phyloP scores from a whole-genome alignment of 1,140 invertebrate genomes.

The Penaeus vannamei region DNA sequence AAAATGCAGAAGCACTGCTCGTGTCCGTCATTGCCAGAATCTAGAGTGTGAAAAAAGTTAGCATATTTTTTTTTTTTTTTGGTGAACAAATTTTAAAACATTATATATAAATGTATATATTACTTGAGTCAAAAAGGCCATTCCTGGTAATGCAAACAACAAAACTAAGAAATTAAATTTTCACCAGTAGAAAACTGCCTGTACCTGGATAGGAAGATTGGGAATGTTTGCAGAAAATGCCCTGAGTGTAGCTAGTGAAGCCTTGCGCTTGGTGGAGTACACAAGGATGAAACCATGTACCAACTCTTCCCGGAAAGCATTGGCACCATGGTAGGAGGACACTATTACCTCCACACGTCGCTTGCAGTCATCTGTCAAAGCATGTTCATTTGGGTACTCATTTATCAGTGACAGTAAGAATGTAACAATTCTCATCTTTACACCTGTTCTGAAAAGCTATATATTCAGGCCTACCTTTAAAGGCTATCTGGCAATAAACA shows the following conservation, averaged over 20 bases:
- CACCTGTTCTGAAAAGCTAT: no score
- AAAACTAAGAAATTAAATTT: neutral
- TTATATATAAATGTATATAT: no score
- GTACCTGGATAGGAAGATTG: conserved; percentile 87
- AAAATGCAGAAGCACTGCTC: conserved; percentile 89
- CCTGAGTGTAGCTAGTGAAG: conserved; percentile 93
- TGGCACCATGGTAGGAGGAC: conserved; percentile 95
- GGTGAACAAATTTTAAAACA: no score
- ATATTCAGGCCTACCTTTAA: no score
- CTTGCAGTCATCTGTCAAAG: conserved; percentile 67
- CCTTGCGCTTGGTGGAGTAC: conserved; percentile 95
- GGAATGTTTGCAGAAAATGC: conserved; percentile 95
- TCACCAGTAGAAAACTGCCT: conserved; percentile 70
- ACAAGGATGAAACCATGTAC: conserved; percentile 97
- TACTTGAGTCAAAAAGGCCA: no score
- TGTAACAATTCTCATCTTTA: no score
- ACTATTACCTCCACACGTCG: conserved; percentile 88
- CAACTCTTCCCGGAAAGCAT: conserved; percentile 91
- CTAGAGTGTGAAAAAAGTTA: conserved; percentile 71
- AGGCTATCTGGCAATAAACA: no score
- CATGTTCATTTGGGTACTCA: no score
- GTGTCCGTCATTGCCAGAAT: conserved; percentile 93
- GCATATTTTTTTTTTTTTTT: neutral
- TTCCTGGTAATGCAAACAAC: no score
- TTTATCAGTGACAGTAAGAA: no score